phyloP scores from a whole-genome alignment of 2,888 invertebrate genomes.

The Bellardia bayeri region DNA sequence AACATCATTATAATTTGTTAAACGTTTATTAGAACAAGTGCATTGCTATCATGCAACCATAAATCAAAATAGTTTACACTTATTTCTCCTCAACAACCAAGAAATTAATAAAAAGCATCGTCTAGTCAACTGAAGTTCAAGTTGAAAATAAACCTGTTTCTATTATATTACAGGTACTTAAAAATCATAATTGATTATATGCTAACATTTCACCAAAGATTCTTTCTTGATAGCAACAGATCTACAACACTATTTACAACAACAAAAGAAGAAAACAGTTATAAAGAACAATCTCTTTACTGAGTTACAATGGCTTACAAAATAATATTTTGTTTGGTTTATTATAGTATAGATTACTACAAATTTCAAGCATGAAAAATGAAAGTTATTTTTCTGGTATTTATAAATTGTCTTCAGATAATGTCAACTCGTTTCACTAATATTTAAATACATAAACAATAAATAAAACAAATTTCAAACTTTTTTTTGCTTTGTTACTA shows the following conservation, averaged over 20 bases:
- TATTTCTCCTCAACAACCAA: background rate
- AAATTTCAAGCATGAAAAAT: background rate
- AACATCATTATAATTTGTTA: constrained; percentile 51
- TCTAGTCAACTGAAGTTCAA: background rate
- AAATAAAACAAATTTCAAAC: background rate
- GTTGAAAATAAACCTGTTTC: constrained; percentile 3
- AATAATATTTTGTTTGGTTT: no score
- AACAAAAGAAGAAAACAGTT: no score
- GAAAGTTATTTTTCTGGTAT: constrained; percentile 14
- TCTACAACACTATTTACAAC: no score
- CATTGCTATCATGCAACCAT: background rate
- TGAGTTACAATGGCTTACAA: no score
- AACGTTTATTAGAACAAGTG: constrained; percentile 42
- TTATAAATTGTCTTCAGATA: background rate
- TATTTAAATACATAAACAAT: background rate
- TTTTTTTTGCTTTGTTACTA: background rate
- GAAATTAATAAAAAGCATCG: no score
- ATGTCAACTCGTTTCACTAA: background rate
- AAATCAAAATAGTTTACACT: background rate
- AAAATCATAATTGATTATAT: no score
- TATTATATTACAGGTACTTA: background rate
- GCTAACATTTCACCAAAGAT: no score
- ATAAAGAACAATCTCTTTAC: no score
- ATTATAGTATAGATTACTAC: no score
- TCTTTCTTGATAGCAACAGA: no score